Base-by-base conservation (phyloP, 2,113 vertebrate species). In the Pitta sordida region DNA sequence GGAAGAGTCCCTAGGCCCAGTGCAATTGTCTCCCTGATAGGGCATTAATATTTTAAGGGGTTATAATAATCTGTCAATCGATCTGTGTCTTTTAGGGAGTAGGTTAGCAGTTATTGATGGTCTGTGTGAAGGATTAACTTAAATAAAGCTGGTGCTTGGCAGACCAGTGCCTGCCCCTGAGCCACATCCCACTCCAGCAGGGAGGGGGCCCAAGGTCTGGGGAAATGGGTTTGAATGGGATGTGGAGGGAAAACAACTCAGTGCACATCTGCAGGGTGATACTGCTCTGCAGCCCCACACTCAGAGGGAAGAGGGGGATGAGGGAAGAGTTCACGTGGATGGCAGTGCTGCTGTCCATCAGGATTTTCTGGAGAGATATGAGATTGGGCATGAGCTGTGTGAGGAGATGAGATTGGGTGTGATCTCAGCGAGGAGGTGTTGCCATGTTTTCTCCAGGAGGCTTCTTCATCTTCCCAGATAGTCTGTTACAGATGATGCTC, bases 11-110 rank as follows among this genome's bases (percentile, higher is more conserved):
- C 87, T 86, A 67, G 91, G 90, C 95, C 79, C 55, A 51, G 59
- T 64, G 90, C 94, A 95, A 94, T 95, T 94, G 89, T 90, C 71
- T 95, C 68, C 64, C 71, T 95, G 91, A 90, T 95, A 93, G 68
- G 78, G 52, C 93, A 96, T 95, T 93, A 95, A 96, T 96, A 95
- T 96, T 95, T 91, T 64, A 96, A 90, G 87, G 70, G 6, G 21
- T 95, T 92, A 90, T 93, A 96, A 85, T 83, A 64, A 39, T 88
- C 67, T 90, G 85, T 69, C 85, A 96, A 86, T 95, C 92, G 95
- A 91, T 94, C 70, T 92, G 51, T 52, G 70, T 90, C 78, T 91
- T 87, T 83, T 41, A 88, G 82, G 67, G 81, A 87, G 90, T 77
- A 74, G 56, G 51, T 91, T 90, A 86, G 84, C 71, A 90, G 87